Conservation (phyloP, 2,888 invertebrate genomes). For the Steinernema carpocapsae region DNA sequence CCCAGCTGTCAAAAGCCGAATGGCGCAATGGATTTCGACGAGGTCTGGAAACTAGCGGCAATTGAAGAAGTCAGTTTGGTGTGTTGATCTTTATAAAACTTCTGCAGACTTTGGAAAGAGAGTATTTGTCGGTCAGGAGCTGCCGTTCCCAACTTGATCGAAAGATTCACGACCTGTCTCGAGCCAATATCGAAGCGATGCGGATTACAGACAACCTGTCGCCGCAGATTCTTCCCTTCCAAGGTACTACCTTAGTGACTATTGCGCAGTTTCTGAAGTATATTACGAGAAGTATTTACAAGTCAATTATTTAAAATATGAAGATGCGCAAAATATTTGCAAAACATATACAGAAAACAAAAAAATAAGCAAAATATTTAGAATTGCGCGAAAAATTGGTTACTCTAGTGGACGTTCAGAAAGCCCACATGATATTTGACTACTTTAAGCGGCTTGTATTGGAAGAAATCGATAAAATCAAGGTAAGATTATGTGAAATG, state of each 20-base stretch:
- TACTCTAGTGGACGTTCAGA: conserved; percentile 8
- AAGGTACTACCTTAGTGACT: not conserved
- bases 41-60: not conserved
- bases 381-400: too few relatives aligned
- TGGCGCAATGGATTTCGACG: conserved; percentile 2
- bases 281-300: not conserved
- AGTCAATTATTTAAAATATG: not conserved
- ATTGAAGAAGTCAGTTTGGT: too few relatives aligned
- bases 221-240: not conserved
- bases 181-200: not conserved
- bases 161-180: not conserved
- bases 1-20: too few relatives aligned
- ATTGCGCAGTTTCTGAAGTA: not conserved
- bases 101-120: not conserved
- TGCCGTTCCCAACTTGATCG: not conserved
- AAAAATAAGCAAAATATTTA: too few relatives aligned
- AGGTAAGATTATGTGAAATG: not conserved
- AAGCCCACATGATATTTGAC: not conserved
- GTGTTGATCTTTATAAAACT: not conserved
- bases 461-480: not conserved
- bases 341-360: too few relatives aligned
- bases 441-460: not conserved
- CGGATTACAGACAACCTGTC: not conserved
- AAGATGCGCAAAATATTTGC: not conserved
- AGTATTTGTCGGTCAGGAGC: not conserved